phyloP scores from a whole-genome alignment of 2,113 vertebrate genomes.

The Percina caprodes region DNA sequence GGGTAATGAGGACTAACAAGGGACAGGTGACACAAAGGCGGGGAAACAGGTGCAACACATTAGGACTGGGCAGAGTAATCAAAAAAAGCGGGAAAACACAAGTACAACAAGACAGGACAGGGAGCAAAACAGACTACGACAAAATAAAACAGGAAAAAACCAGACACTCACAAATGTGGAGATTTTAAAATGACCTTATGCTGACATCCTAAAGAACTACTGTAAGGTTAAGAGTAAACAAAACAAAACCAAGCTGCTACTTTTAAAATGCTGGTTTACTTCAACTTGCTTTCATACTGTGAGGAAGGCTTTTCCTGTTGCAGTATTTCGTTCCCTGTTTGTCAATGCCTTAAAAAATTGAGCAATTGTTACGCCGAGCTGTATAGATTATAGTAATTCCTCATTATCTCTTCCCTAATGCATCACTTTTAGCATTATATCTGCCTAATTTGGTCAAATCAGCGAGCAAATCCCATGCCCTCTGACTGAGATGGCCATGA shows the following conservation, averaged over 20 bases:
- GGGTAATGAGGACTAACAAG: too few species aligned
- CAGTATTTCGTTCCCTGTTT: constrained; percentile 4
- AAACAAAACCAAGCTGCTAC: background rate
- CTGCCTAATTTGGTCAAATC: constrained; percentile 68
- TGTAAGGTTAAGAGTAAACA: background rate
- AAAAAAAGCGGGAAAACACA: too few species aligned
- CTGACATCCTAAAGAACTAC: background rate
- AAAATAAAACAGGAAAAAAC: too few species aligned
- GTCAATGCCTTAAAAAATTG: constrained; percentile 1
- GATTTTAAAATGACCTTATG: background rate
- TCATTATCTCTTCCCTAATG: constrained; percentile 36
- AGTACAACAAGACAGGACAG: too few species aligned
- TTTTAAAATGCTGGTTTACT: background rate
- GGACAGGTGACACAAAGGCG: too few species aligned
- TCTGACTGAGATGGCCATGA: constrained; percentile 30
- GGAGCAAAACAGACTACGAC: too few species aligned
- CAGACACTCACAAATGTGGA: too few species aligned
- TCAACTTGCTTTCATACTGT: background rate
- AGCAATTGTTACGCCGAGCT: background rate
- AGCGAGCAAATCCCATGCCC: constrained; percentile 36
- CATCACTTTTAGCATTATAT: constrained; percentile 37
- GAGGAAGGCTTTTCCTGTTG: background rate
- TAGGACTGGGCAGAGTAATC: too few species aligned
- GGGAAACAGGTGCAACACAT: too few species aligned
- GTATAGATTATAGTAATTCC: constrained; percentile 48